A percentile compares a stretch with the other conserved stretches of the same genome.
Conservation (phyloP, 2,113 vertebrate genomes). For the Piaya cayana region DNA sequence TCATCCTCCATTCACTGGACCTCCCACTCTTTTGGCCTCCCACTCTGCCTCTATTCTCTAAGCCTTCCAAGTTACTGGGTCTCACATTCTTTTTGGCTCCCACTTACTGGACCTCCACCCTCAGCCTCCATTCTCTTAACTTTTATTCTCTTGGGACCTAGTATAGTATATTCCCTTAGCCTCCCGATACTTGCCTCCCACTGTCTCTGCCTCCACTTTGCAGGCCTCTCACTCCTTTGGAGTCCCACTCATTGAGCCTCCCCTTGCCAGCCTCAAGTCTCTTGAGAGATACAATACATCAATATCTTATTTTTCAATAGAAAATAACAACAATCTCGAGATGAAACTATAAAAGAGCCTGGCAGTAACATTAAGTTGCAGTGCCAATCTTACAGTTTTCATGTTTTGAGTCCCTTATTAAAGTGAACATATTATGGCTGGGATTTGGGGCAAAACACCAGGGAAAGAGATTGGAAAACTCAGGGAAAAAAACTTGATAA, state of each 20-base stretch:
- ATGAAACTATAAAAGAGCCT: neutral
- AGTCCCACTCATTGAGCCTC: neutral
- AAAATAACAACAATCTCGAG: neutral
- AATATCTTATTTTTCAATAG: neutral
- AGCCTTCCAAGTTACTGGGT: too few relatives aligned
- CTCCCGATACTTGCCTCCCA: neutral
- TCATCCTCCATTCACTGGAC: neutral
- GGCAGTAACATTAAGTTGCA: neutral
- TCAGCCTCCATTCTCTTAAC: neutral
- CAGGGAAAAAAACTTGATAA: neutral
- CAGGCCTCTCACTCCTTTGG: too few relatives aligned
- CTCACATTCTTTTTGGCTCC: neutral
- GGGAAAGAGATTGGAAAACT: slow-evolving; percentile 25
- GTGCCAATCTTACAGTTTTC: neutral
- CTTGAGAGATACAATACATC: neutral
- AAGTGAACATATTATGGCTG: slow-evolving; percentile 11
- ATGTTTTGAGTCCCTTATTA: neutral
- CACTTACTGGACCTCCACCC: neutral
- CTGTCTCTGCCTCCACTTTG: too few relatives aligned
- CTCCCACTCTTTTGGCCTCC: neutral
- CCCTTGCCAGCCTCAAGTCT: neutral
- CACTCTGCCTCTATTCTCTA: too few relatives aligned
- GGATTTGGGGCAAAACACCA: slow-evolving; percentile 21
- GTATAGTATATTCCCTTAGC: too few relatives aligned
- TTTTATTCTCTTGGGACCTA: neutral